Conservation (phyloP, 2,888 invertebrate genomes). For the Phyto melanocephala region DNA sequence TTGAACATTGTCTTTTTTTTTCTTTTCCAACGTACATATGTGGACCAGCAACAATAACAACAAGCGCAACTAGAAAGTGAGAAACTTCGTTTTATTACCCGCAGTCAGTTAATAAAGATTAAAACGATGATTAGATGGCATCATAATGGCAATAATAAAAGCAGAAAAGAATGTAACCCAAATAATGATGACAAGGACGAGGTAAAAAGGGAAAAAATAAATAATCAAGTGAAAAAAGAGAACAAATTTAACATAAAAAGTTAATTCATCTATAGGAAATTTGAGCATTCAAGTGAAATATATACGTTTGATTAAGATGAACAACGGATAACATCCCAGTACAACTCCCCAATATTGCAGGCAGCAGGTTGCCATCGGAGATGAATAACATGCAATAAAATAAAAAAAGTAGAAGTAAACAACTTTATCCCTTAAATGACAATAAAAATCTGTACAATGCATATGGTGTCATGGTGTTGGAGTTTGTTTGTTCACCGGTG, state of each 20-base stretch:
- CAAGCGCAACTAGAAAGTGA: not conserved
- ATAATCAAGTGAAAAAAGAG: not conserved
- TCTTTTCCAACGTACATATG: not conserved
- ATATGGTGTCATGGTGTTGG: not conserved
- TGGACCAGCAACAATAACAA: not conserved
- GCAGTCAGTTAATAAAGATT: slow-evolving; percentile 43
- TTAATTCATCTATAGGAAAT: slow-evolving; percentile 4
- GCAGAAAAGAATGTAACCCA: not conserved
- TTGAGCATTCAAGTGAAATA: slow-evolving; percentile 33
- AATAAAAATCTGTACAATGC: slow-evolving; percentile 38
- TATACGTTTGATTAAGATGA: slow-evolving; percentile 19
- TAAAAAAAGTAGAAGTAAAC: not conserved
- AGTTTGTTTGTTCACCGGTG: not conserved
- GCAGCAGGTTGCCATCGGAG: not conserved
- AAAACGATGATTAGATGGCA: slow-evolving; percentile 37
- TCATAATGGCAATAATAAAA: slow-evolving; percentile 34
- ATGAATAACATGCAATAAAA: slow-evolving; percentile 1
- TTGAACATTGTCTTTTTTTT: not conserved
- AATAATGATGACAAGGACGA: slow-evolving; percentile 25
- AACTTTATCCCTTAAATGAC: slow-evolving; percentile 26
- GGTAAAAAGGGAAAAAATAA: not conserved
- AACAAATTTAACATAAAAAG: not conserved
- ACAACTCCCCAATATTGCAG: no score
- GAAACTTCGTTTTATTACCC: not conserved
- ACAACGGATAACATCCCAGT: no score